These are phyloP conservation scores for Drosophila niveifrons DNA, from an alignment of 2,888 invertebrate genomes.

Conservation along the genomic window DNA sequence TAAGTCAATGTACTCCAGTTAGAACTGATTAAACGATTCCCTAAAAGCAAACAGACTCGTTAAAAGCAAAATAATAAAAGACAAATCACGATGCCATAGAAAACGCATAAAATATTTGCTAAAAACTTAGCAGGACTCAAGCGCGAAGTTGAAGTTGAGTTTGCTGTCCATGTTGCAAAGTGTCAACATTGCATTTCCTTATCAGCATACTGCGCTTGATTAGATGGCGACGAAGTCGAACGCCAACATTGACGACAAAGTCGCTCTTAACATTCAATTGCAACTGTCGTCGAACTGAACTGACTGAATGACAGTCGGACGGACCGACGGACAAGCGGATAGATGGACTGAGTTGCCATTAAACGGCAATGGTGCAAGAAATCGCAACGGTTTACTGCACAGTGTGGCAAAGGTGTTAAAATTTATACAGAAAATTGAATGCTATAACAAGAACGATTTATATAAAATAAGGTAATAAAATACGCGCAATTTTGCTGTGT, in stretches of 20 bases:
- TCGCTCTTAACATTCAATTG: slow-evolving; percentile 62
- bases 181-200: slow-evolving; percentile 69
- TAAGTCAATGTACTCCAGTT: slow-evolving; percentile 44
- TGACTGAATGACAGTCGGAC: slow-evolving; percentile 22
- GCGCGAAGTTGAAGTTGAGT: background rate
- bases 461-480: too few species aligned
- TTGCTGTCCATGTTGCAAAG: slow-evolving; percentile 25
- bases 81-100: slow-evolving; percentile 47
- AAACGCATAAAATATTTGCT: slow-evolving; percentile 60
- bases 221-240: slow-evolving; percentile 48
- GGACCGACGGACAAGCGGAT: slow-evolving; percentile 19
- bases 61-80: slow-evolving; percentile 55
- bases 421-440: too few species aligned
- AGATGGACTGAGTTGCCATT: slow-evolving; percentile 46
- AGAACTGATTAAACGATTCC: slow-evolving; percentile 24
- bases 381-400: slow-evolving; percentile 51
- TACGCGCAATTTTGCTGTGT: too few species aligned
- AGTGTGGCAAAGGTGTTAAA: slow-evolving; percentile 31
- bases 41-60: slow-evolving; percentile 39
- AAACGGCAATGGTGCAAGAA: slow-evolving; percentile 73
- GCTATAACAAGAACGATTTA: background rate
- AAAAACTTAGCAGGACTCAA: slow-evolving; percentile 35
- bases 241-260: slow-evolving; percentile 48
- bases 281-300: slow-evolving; percentile 26
- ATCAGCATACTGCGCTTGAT: slow-evolving; percentile 72